These are phyloP conservation scores for Tokudaia tokunoshimensis DNA, from an alignment of 2,797 vertebrate genomes.

Conservation along the genomic window DNA sequence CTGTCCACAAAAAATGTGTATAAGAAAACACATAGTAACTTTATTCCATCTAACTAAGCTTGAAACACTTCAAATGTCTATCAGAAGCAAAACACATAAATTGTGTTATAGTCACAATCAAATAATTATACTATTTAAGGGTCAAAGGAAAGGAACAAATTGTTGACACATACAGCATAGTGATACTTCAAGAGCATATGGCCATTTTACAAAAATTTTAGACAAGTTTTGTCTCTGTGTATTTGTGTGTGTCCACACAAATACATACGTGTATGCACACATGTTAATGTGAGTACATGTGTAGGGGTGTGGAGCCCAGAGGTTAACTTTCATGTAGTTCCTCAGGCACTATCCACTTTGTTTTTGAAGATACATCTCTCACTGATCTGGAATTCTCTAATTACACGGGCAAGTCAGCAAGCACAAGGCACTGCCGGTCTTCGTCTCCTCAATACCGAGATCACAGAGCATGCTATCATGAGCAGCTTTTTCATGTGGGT, in stretches of 20 bases:
- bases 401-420: too few species aligned
- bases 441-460: too few species aligned
- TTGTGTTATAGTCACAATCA: neutral
- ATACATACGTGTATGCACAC: neutral
- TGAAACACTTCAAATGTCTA: neutral
- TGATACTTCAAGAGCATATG: neutral
- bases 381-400: too few species aligned
- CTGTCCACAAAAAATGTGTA: neutral
- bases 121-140: neutral
- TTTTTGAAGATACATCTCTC: neutral
- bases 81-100: conserved; percentile 1
- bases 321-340: too few species aligned
- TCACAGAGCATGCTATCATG: neutral
- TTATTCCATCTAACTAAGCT: neutral
- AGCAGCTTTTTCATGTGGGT: too few species aligned
- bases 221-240: neutral
- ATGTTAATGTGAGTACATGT: neutral
- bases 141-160: neutral
- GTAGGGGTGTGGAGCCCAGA: neutral
- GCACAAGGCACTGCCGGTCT: neutral
- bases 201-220: neutral
- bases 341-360: neutral
- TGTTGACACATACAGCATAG: neutral
- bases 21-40: neutral
- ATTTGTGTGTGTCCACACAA: neutral